Evolutionary conservation across 2,888 invertebrate genomes (phyloP).

Genomic region (Eupithecia inturbata): DNA sequence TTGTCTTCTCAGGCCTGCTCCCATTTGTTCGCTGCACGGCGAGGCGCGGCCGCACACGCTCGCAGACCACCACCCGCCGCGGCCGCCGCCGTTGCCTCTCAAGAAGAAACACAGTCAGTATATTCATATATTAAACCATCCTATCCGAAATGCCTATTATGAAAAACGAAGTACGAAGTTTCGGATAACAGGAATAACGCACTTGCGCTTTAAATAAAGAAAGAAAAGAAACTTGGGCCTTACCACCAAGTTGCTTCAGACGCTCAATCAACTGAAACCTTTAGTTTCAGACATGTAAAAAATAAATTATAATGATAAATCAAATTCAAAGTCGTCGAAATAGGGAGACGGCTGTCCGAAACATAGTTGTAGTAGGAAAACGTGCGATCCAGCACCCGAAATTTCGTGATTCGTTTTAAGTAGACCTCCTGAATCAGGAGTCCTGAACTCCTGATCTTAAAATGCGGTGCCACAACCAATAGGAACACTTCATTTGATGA

Average conservation of each 20-base stretch:
- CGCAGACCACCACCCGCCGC: slow-evolving; percentile 83
- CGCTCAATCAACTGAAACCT: not conserved
- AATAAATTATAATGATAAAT: too few relatives aligned
- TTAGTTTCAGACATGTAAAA: too few relatives aligned
- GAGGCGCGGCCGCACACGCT: slow-evolving; percentile 80
- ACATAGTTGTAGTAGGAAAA: not conserved
- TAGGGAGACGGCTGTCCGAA: not conserved
- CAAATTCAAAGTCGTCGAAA: too few relatives aligned
- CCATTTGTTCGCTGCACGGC: slow-evolving; percentile 72
- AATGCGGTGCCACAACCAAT: not conserved
- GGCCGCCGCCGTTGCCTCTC: slow-evolving; percentile 95
- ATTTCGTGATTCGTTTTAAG: not conserved
- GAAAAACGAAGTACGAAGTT: not conserved
- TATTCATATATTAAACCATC: slow-evolving; percentile 21
- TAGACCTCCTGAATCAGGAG: too few relatives aligned
- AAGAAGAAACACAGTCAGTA: slow-evolving; percentile 98
- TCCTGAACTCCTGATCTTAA: too few relatives aligned
- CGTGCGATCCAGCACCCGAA: not conserved
- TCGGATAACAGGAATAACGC: not conserved
- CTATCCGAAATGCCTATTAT: not conserved
- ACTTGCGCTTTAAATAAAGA: too few relatives aligned
- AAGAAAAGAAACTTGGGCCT: not conserved
- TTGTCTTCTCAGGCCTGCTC: slow-evolving; percentile 56
- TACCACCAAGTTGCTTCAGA: not conserved
- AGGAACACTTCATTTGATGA: not conserved